Base-by-base conservation (phyloP, 2,888 invertebrate species). In the Ormyrus rosae region DNA sequence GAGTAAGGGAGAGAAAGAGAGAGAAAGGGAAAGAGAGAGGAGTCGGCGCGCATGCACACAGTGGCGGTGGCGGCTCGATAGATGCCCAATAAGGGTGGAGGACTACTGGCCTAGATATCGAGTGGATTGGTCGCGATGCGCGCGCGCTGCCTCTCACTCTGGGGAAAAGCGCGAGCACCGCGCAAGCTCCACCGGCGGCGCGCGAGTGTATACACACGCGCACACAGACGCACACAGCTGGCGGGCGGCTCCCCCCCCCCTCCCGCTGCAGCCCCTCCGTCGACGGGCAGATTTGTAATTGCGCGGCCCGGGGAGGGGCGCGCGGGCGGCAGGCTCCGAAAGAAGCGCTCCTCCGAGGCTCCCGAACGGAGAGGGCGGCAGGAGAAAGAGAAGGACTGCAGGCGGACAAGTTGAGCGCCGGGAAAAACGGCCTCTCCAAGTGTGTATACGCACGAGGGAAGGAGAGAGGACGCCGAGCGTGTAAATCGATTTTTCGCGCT, bases 61-160 rank as follows among this genome's bases (percentile, higher is more conserved):
- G 19, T 19, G 46, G 45, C 50, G 73, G 46, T 45, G 46, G 46
- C 65, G 63, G 65, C 72, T 53, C 55, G 75, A 80, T 69, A 71
- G 75, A 76, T 67, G 67, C 61, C 75, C 71, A 80, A 76, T 76
- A 67, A 74, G 82, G 81, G 81, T 79, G 76, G 82, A 84, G 83
- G 81, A 82, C 82, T 83, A 82, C 78, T 84, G 84, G 82, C 84
- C 84, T 84, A 84, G 81, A 81, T 83, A 83, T 80, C 68, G 78
- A 71, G 79, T 81, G 65, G 78, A 82, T 82, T 67, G 78, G 82
- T 64, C 60, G 60, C 45, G 51, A 48, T 48, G 61, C 65, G 64
- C 68, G 61, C 48, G 50, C 55, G 46, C 64, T 19, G 19, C 19
- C 19, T 13, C 60, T 48, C 55, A 55, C 51, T 34, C 69, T 10